Evolutionary conservation across 2,888 invertebrate genomes (phyloP), one percentile per base, ranked within the genome.

Genomic region (Hirtodrosophila alboralis): DNA sequence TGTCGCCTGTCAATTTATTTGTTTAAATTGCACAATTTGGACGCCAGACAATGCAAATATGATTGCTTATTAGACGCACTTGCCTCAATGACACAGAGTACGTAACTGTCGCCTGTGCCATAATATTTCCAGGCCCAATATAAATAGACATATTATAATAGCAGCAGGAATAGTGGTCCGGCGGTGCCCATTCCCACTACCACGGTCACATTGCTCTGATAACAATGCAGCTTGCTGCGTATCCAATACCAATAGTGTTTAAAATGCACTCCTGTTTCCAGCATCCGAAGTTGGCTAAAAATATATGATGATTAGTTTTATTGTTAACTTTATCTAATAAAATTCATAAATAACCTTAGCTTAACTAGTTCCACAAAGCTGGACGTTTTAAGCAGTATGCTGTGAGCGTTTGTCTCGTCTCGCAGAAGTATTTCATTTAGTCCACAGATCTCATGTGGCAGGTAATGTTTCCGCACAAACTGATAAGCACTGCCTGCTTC

Each of bases 391-490:
- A 59, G 57, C 1, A 84, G 43, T 4, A 78, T 34, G 0, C 69
- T 66, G 4, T 76, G 61, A 3, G 87, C 47, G 1, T 48, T 47
- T 4, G 69, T 76, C 48, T 84, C 86, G 0, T 81, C 45, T 4
- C 89, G 68, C 3, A 90, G 49, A 0, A 78, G 57, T 5, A 91
- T 81, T 52, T 90, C 87, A 69, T 91, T 90, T 0, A 91, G 57
- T 28, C 86, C 88, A 48, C 91, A 91, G n/a, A 91, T 87, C 60
- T 91, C 87, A 37, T 89, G 77, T 0, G 87, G 86, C 18, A 86
- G 43, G 38, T 74, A 90, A 40, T 75, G 59, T n/a, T 86, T 81
- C 2, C 79, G 66, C 1, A 90, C 80, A 18, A 87, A 66, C 26
- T 64, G 30, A 60, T 79, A 89, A 2, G 83, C 86, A 0, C 74